Evolutionary conservation across 2,888 invertebrate species (phyloP), one percentile per base, ranked within the genome.

Genomic region (Cylindroiulus punctatus): DNA sequence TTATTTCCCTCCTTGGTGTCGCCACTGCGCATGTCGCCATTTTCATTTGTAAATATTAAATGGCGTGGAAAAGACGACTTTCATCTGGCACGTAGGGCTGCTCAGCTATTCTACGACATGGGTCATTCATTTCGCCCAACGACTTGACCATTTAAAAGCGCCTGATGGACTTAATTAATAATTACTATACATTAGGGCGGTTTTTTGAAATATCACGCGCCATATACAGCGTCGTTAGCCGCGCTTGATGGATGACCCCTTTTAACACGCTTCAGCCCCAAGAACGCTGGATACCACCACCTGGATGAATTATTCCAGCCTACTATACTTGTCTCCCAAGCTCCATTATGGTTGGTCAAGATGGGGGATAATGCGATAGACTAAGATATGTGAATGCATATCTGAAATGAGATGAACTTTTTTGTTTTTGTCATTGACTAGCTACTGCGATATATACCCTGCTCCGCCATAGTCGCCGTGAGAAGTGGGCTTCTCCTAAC

Each of bases 1-100:
- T 7, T 26, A 26, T 65, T 65, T 26, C 65, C 26, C 2, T 65
- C n/a, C 12, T 65, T 26, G 4, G 7, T 7, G 26, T 65, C 65
- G 19, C 1, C 26, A 12, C 65, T 65, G 65, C 65, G 65, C 65
- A 65, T 26, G 65, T 26, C 26, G 26, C 65, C 65, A 65, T 65
- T 65, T 65, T 65, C 65, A 65, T 65, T 65, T 65, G 26, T 65
- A 65, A 65, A 65, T 65, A 65, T 65, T 65, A 65, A 65, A 65
- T 65, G 65, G 65, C 65, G 65, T 65, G 65, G 65, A 65, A 65
- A 65, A 65, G 65, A 65, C 65, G 22, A 65, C 26, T 65, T 65
- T 65, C 65, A 65, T 65, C 65, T 65, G 65, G 65, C 65, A 12
- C 26, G 65, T 65, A 26, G 65, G 65, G 65, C 26, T 65, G 65